phyloP scores from a whole-genome alignment of 2,113 vertebrate species.

The Barbus barbus region DNA sequence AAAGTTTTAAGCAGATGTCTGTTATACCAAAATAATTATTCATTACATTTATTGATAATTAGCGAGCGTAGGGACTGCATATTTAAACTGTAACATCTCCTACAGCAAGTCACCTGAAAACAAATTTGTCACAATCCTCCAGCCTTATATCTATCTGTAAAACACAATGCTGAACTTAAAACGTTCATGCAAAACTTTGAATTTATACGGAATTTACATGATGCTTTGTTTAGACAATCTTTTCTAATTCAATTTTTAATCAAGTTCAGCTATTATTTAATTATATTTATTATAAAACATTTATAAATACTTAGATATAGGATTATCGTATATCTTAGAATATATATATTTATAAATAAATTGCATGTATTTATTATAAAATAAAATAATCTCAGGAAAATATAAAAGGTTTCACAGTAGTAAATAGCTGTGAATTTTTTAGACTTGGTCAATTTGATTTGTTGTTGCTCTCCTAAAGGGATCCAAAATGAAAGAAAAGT shows the following conservation, averaged over 20 bases:
- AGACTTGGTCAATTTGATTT: neutral
- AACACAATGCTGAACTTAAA: neutral
- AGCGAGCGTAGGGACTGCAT: neutral
- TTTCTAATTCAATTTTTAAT: neutral
- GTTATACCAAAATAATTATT: neutral
- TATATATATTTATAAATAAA: neutral
- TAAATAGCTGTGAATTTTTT: neutral
- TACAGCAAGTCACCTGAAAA: neutral
- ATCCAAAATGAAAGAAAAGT: neutral
- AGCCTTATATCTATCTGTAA: neutral
- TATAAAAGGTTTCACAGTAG: no score
- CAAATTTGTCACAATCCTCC: neutral
- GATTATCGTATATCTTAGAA: neutral
- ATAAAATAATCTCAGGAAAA: neutral
- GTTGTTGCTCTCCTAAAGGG: neutral
- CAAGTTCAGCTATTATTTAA: neutral
- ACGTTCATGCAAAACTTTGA: neutral
- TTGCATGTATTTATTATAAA: neutral
- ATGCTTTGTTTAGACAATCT: neutral
- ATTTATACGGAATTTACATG: neutral
- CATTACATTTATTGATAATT: neutral
- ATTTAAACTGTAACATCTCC: neutral
- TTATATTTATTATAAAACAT: no score
- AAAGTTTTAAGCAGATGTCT: conserved; percentile 9
- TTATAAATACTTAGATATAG: no score